Percentiles rank a stretch among this genome's conserved stretches.
These are phyloP conservation scores for Melanotaenia boesemani DNA, from an alignment of 2,797 vertebrate species.

Conservation along the genomic window DNA sequence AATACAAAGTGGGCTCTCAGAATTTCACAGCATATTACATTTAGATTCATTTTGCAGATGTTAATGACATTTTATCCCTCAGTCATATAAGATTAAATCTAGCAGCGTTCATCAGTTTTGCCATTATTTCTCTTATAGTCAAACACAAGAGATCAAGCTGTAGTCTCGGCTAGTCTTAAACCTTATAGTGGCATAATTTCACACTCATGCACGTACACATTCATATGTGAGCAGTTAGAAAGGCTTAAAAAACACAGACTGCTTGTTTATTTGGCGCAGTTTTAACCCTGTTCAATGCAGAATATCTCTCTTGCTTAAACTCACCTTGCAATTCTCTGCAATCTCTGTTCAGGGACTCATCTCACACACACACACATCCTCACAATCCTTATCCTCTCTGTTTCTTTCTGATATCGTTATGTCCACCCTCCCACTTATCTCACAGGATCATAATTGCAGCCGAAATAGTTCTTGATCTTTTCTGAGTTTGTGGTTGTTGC, in stretches of 20 bases:
- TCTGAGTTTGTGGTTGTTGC: constrained; percentile 45
- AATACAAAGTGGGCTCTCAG: neutral
- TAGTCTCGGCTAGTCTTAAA: neutral
- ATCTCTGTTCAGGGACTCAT: constrained; percentile 35
- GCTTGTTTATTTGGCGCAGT: constrained; percentile 16
- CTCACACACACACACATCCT: neutral
- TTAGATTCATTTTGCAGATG: neutral
- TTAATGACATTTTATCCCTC: neutral
- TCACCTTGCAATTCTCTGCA: constrained; percentile 40
- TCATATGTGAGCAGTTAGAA: constrained; percentile 12
- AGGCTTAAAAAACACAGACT: constrained; percentile 9
- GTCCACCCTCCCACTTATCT: constrained; percentile 51
- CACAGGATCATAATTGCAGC: constrained; percentile 64
- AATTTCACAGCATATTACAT: neutral
- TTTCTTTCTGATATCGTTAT: constrained; percentile 46
- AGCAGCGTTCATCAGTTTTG: neutral
- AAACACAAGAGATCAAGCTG: neutral
- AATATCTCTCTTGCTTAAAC: constrained; percentile 19
- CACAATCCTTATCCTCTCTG: neutral
- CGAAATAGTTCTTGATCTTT: constrained; percentile 61
- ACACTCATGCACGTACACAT: neutral
- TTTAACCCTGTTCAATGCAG: constrained; percentile 30
- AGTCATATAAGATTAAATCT: neutral
- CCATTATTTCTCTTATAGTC: neutral
- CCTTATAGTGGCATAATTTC: constrained; percentile 9